Conservation (phyloP, 2,888 invertebrate genomes). For the Drosophila tripunctata region DNA sequence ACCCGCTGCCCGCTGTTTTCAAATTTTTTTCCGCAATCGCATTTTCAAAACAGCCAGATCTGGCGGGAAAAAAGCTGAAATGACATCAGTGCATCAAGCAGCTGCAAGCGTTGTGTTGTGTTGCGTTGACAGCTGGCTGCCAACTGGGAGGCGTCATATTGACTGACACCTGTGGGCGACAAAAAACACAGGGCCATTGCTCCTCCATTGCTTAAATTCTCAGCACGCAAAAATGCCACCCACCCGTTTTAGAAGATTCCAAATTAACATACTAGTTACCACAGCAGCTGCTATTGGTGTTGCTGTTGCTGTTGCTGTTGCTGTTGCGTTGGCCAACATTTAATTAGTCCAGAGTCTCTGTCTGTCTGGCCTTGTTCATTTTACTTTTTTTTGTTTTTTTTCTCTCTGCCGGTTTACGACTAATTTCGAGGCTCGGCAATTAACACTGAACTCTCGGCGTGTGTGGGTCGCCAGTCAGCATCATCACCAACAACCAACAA, state of each 20-base stretch:
- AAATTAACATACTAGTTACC: conserved; percentile 52
- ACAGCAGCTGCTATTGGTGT: conserved; percentile 36
- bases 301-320: conserved; percentile 12
- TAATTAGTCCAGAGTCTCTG: conserved; percentile 63
- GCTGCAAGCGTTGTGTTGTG: conserved; percentile 55
- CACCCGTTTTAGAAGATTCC: conserved; percentile 10
- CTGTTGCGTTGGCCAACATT: conserved; percentile 68
- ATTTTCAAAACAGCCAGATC: too few relatives aligned
- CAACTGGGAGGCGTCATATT: conserved; percentile 55
- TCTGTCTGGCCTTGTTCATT: conserved; percentile 67
- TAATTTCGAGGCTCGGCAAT: conserved; percentile 68
- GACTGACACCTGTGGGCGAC: conserved; percentile 69
- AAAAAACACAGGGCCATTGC: conserved; percentile 21
- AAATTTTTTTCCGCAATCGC: too few relatives aligned
- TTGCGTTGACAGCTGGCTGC: conserved; percentile 66
- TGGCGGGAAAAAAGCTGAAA: too few relatives aligned
- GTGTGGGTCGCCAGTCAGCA: conserved; percentile 66
- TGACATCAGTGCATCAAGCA: too few relatives aligned
- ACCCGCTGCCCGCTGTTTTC: too few relatives aligned
- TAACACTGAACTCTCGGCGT: conserved; percentile 68
- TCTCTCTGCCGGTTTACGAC: conserved; percentile 25
- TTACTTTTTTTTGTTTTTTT: conserved; percentile 10
- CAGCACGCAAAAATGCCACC: conserved; percentile 31
- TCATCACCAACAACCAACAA: too few relatives aligned
- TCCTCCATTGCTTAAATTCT: conserved; percentile 52